Evolutionary conservation across 2,113 vertebrate species (phyloP).

Genomic region (Willisornis vidua): DNA sequence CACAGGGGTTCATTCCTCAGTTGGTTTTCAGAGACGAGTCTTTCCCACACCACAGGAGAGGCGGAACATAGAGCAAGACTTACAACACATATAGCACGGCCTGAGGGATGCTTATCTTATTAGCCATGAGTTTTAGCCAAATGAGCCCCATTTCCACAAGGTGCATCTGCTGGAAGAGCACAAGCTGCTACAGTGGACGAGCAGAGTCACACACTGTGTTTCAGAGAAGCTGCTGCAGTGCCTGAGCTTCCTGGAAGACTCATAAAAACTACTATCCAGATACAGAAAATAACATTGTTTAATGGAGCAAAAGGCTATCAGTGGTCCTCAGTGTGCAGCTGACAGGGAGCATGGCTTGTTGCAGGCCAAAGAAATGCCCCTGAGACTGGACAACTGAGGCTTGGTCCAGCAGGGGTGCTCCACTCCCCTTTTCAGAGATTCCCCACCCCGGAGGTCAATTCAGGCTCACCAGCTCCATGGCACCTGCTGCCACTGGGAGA

Average conservation of each 20-base stretch:
- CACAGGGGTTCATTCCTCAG: neutral
- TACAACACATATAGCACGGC: neutral
- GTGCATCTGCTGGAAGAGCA: neutral
- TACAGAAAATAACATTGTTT: slow-evolving; percentile 64
- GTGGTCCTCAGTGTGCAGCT: slow-evolving; percentile 21
- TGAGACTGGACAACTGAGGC: neutral
- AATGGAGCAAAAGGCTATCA: slow-evolving; percentile 62
- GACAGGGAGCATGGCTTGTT: neutral
- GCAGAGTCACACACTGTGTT: neutral
- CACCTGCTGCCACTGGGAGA: neutral
- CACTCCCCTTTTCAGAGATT: neutral
- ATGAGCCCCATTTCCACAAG: neutral
- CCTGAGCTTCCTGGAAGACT: slow-evolving; percentile 32
- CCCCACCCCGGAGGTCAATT: neutral
- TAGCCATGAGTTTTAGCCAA: neutral
- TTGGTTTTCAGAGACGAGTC: neutral
- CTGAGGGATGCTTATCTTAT: neutral
- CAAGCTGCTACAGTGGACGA: neutral
- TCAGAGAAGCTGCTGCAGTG: neutral
- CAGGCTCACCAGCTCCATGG: neutral
- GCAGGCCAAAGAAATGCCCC: neutral
- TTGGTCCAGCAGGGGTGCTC: neutral
- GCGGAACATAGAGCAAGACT: neutral
- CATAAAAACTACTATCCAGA: slow-evolving; percentile 50
- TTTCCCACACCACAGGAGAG: neutral